Evolutionary conservation across 2,888 invertebrate genomes (phyloP).

Genomic region (Taphrorychus bicolor): DNA sequence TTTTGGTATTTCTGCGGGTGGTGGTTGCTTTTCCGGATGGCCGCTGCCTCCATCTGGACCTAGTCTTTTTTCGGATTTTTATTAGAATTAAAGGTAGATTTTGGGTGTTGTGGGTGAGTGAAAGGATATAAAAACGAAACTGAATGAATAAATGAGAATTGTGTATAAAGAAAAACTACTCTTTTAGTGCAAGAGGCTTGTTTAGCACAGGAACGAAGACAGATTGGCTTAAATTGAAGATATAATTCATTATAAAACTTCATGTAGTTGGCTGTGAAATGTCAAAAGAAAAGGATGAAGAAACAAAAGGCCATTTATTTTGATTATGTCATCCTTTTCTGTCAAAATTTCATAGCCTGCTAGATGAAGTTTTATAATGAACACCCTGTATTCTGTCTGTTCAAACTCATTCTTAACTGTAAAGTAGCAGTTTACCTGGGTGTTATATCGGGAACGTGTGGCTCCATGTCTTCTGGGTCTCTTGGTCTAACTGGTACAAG

Average conservation of each 20-base stretch:
- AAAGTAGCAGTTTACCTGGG: constrained; percentile 15
- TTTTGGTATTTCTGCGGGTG: constrained; percentile 20
- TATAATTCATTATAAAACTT: too few relatives aligned
- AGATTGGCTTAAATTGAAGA: too few relatives aligned
- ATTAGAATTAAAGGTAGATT: not conserved
- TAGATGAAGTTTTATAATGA: not conserved
- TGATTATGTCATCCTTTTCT: too few relatives aligned
- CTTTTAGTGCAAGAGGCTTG: too few relatives aligned
- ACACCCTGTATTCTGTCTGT: too few relatives aligned
- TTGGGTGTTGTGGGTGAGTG: too few relatives aligned
- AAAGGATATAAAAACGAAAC: not conserved
- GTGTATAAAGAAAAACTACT: too few relatives aligned
- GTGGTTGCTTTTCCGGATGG: constrained; percentile 30
- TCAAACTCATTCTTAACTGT: not conserved
- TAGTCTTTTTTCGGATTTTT: constrained; percentile 17
- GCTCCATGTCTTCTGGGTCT: constrained; percentile 36
- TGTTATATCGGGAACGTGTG: constrained; percentile 11
- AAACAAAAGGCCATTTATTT: too few relatives aligned
- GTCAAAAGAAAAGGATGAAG: too few relatives aligned
- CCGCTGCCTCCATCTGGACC: constrained; percentile 43
- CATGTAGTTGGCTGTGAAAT: too few relatives aligned
- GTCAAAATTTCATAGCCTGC: too few relatives aligned
- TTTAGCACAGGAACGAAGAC: too few relatives aligned
- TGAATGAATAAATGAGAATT: not conserved
- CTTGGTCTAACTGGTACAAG: constrained; percentile 33